A percentile compares a stretch with the other conserved stretches of the same genome.
These are phyloP conservation scores for Paraescarpia echinospica DNA, from an alignment of 1,140 invertebrate species.

Conservation along the genomic window DNA sequence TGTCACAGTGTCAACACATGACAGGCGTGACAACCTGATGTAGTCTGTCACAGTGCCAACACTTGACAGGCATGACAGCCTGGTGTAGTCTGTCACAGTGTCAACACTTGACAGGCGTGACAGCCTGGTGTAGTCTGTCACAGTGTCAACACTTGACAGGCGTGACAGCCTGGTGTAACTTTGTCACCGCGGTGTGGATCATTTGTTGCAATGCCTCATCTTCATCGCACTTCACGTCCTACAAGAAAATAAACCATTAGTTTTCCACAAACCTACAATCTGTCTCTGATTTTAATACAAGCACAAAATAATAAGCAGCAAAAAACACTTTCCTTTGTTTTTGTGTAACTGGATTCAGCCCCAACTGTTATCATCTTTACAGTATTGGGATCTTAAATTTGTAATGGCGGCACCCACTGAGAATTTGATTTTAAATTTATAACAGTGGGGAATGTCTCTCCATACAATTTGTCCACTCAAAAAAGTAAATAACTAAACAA, in stretches of 20 bases:
- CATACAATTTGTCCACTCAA: too few species aligned
- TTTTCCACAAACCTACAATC: slow-evolving; percentile 13
- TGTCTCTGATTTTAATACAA: slow-evolving; percentile 15
- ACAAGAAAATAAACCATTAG: slow-evolving; percentile 46
- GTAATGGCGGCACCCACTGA: too few species aligned
- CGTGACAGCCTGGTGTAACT: slow-evolving; percentile 81
- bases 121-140: slow-evolving; percentile 76
- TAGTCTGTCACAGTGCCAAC: slow-evolving; percentile 55
- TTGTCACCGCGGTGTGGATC: slow-evolving; percentile 80
- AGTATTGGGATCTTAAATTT: too few species aligned
- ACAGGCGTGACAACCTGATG: slow-evolving; percentile 59
- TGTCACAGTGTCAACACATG: too few species aligned
- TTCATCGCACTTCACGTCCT: slow-evolving; percentile 81
- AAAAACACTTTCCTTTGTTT: too few species aligned
- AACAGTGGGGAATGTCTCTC: too few species aligned
- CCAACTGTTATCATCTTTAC: too few species aligned
- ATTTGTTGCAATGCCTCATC: slow-evolving; percentile 82
- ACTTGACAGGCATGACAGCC: too few species aligned
- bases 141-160: slow-evolving; percentile 55
- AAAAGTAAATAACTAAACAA: too few species aligned
- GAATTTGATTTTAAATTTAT: too few species aligned
- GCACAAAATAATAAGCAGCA: too few species aligned
- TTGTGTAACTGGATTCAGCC: too few species aligned
- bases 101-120: slow-evolving; percentile 60
- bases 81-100: background rate